Base-by-base conservation (phyloP, 2,888 invertebrate species). In the Papilio demoleus region DNA sequence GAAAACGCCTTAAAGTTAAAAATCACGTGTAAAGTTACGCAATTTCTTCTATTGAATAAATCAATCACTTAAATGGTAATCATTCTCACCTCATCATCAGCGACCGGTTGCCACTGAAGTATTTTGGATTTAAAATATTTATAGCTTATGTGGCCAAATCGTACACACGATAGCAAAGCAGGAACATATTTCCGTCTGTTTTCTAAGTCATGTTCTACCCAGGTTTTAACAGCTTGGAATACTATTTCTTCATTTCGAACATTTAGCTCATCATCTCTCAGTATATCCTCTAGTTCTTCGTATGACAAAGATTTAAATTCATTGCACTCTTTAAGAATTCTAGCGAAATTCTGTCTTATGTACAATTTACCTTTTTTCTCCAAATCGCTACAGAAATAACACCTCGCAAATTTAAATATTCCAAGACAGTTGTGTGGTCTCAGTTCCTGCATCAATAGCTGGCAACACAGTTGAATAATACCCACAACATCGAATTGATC, bases 401-500 rank as follows among this genome's bases (percentile, higher is more conserved):
- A 93, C 71, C 93, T 93, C 14, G 96, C 95, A 78, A 96, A 96
- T 81, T 94, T 94, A 73, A 95, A 93, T 79, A 96, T 95, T 71
- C 95, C 95, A 72, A 96, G 90, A 79, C 96, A 96, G 85, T 96
- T 96, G 70, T 94, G 93, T 0, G 95, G 94, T 71, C 92, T 92
- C 50, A 96, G 84, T 78, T 95, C 94, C 67, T 93, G 92, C 65
- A 95, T 82, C 17, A 96, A 88, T 79, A 94, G 96, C 75, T 94
- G 93, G 78, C 95, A 95, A 80, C 96, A 96, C 36, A 94, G 83
- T 80, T 95, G 94, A 36, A 96, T 94, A 19, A 96, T 93, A n/a
- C 95, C 95, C 14, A 95, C 90, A 8, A 97, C 94, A 79, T 95
- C 95, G 78, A 96, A 95, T 75, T 95, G 94, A 81, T 97, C 96